Evolutionary conservation across 1,140 invertebrate genomes (phyloP).

Genomic region (Bombyx mandarina): DNA sequence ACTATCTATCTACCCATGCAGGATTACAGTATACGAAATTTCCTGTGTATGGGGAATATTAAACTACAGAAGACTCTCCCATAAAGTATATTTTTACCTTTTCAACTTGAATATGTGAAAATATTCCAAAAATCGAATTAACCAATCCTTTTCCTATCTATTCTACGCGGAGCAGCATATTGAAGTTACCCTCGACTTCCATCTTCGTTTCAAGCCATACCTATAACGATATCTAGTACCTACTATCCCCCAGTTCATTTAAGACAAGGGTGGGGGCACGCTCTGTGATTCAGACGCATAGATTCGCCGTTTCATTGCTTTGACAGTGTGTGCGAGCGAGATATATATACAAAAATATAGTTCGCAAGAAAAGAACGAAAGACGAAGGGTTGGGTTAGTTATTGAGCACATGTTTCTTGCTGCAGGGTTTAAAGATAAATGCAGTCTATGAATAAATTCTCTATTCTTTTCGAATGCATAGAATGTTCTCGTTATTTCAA

Average conservation of each 20-base stretch:
- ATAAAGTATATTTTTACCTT: no score
- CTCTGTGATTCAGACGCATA: slow-evolving; percentile 56
- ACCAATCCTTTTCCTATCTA: no score
- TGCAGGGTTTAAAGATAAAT: slow-evolving; percentile 14
- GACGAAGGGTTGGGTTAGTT: slow-evolving; percentile 49
- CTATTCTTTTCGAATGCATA: background rate
- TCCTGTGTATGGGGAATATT: no score
- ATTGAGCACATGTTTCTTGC: slow-evolving; percentile 44
- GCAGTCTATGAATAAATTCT: slow-evolving; percentile 20
- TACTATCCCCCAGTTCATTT: slow-evolving; percentile 53
- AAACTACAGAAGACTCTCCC: no score
- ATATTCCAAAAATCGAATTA: no score
- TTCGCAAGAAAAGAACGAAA: slow-evolving; percentile 29
- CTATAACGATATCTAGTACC: slow-evolving; percentile 33
- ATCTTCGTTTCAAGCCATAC: no score
- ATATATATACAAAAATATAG: slow-evolving; percentile 18
- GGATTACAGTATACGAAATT: no score
- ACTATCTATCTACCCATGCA: no score
- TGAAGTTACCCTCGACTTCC: background rate
- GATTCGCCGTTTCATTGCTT: slow-evolving; percentile 57
- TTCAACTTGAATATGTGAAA: no score
- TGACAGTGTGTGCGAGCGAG: slow-evolving; percentile 41
- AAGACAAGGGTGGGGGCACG: slow-evolving; percentile 51
- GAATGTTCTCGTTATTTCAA: no score
- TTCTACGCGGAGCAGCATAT: background rate